phyloP scores from a whole-genome alignment of 2,888 invertebrate species.

The Acanthoscelides obtectus region DNA sequence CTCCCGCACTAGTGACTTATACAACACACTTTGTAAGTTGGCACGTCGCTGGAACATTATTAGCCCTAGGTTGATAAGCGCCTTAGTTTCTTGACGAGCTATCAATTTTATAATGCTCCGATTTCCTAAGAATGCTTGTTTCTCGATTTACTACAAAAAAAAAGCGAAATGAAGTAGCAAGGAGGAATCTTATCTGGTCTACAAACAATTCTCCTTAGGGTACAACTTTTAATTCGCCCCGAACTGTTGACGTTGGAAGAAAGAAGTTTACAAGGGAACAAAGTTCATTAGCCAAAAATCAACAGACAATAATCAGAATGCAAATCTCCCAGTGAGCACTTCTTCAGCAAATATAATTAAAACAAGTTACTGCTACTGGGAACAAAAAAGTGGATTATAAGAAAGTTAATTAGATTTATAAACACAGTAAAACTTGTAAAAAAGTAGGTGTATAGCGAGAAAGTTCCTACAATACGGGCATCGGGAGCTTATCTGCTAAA shows the following conservation, averaged over 20 bases:
- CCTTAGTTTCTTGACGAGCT: too few species aligned
- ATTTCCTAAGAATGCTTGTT: too few species aligned
- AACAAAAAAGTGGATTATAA: constrained; percentile 21
- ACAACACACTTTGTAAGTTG: too few species aligned
- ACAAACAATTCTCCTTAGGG: not conserved
- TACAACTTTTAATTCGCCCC: not conserved
- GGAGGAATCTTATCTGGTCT: not conserved
- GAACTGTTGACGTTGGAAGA: constrained; percentile 2
- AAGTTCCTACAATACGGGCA: constrained; percentile 5
- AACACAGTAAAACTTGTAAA: constrained; percentile 15
- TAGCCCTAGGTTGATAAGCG: too few species aligned
- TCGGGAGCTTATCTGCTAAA: not conserved
- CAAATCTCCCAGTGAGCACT: constrained; percentile 29
- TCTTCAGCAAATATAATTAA: constrained; percentile 31
- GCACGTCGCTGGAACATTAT: too few species aligned
- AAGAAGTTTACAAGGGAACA: constrained; percentile 26
- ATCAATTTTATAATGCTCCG: too few species aligned
- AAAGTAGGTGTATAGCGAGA: constrained; percentile 8
- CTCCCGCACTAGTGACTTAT: too few species aligned
- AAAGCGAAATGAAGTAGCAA: not conserved
- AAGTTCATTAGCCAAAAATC: constrained; percentile 29
- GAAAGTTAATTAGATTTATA: constrained; percentile 29
- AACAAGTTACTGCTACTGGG: constrained; percentile 15
- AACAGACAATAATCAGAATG: constrained; percentile 32
- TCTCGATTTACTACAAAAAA: too few species aligned